Base-by-base conservation (phyloP, 2,888 invertebrate genomes). In the Tridacna crocea region DNA sequence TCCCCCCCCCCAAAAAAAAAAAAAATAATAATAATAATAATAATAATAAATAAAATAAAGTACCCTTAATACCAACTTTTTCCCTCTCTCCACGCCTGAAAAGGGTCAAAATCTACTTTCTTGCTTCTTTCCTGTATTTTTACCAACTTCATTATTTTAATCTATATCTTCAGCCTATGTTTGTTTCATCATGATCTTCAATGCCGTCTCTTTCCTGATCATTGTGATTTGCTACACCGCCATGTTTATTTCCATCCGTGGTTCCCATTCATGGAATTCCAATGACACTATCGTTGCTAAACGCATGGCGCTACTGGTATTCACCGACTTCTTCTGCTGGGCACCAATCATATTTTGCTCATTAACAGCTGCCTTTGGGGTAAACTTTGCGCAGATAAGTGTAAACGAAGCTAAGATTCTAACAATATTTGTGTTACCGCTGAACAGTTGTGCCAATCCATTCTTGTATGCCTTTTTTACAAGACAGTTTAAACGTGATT, bases 261-360 rank as follows among this genome's bases (percentile, higher is more conserved):
- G 98, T 80, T 98, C 98, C 0, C 89, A 96, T 75, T 98, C 98
- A 0, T 99, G 99, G 99, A 99, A 99, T 94, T 98, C 98, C 4
- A 99, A 99, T 95, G 99, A 99, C 94, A 98, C 98, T 15, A 96
- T 98, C 76, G 98, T 99, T 90, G 99, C 99, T 65, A 98, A 98
- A 94, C 96, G 98, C 61, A 99, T 99, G 99, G 98, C 99, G 0
- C 95, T 99, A 65, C 95, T 99, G 79, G 99, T 99, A 3, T 98
- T 99, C 94, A 99, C 99, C 0, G 99, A 99, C 94, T 98, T 99
- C 93, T 95, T 99, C 70, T 99, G 99, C 95, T 99, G 99, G 99
- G 98, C 98, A 4, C 99, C 99, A 0, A 98, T 99, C 86, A 98
- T 99, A 0, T 98, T 99, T 95, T 98, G 98, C 94, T 97, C 98